These are phyloP conservation scores for Scolanthus callimorphus DNA, from an alignment of 92 coral and sea anemone species.

Conservation along the genomic window DNA sequence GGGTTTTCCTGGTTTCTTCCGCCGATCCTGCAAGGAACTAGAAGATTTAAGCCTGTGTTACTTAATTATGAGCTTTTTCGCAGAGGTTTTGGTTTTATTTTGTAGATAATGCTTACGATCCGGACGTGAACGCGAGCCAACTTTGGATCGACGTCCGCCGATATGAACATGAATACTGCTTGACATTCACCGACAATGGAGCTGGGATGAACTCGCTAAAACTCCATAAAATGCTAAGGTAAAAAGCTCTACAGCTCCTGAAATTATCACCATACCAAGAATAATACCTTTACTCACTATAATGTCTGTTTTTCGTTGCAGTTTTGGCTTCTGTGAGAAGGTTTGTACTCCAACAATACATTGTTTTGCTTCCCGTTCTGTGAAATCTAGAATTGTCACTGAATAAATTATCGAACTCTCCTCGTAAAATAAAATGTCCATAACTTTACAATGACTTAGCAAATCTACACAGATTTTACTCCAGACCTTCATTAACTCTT, in stretches of 20 bases:
- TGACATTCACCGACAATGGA: constrained; percentile 96
- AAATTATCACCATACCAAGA: background rate
- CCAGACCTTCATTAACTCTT: no score
- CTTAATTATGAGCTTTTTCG: background rate
- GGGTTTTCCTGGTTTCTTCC: no score
- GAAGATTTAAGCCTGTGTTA: no score
- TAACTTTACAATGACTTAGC: no score
- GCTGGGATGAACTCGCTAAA: constrained; percentile 93
- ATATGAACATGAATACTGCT: constrained; percentile 64
- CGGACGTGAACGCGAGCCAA: constrained; percentile 97
- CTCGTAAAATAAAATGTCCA: no score
- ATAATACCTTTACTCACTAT: background rate
- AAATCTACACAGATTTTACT: no score
- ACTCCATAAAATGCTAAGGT: constrained; percentile 97
- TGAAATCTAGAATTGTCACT: no score
- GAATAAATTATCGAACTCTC: no score
- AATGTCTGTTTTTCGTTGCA: constrained; percentile 41
- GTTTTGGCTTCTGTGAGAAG: constrained; percentile 99
- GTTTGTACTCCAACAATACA: no score
- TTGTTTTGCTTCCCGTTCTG: no score
- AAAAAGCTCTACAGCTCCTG: background rate
- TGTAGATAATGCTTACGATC: constrained; percentile 98
- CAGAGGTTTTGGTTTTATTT: background rate
- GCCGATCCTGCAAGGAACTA: no score
- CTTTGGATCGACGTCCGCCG: constrained; percentile 85